Percentiles rank a stretch among this genome's conserved stretches.
Conservation (phyloP, 2,888 invertebrate species). For the Polydrusus pterygomalis region DNA sequence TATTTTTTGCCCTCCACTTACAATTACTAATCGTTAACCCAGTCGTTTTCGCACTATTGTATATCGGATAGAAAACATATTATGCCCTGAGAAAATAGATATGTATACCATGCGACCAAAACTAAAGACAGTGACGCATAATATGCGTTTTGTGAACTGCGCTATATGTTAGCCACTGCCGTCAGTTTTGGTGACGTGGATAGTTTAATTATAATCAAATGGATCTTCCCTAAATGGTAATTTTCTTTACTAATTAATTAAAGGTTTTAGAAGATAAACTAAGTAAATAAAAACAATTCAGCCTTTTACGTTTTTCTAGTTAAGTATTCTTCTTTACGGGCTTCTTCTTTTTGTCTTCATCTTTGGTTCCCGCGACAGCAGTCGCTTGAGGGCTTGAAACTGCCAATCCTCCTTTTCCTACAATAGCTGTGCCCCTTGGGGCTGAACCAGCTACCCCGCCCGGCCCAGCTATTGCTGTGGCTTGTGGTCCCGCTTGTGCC, state of each 20-base stretch:
- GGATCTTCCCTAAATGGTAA: slow-evolving; percentile 43
- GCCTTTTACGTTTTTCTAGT: not conserved
- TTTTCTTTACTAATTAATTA: not conserved
- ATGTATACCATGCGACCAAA: too few species aligned
- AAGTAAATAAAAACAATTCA: not conserved
- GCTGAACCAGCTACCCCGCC: slow-evolving; percentile 73
- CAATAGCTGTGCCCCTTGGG: slow-evolving; percentile 73
- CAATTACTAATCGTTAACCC: too few species aligned
- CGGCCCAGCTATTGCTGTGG: slow-evolving; percentile 73
- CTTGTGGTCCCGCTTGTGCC: slow-evolving; percentile 73
- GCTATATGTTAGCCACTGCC: too few species aligned
- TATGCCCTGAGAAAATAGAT: too few species aligned
- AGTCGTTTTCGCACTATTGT: too few species aligned
- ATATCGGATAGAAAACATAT: too few species aligned
- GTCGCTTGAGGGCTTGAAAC: slow-evolving; percentile 74
- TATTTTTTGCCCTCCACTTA: too few species aligned
- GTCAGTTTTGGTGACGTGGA: too few species aligned
- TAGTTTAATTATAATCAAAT: too few species aligned
- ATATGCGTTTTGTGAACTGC: too few species aligned
- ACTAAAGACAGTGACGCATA: too few species aligned
- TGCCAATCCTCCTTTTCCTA: slow-evolving; percentile 73
- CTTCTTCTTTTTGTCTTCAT: slow-evolving; percentile 56
- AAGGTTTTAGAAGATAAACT: not conserved
- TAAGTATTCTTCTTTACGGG: slow-evolving; percentile 33
- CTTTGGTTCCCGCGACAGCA: slow-evolving; percentile 72